A percentile compares a stretch with the other conserved stretches of the same genome.
Conservation (phyloP, 1,140 invertebrate genomes). For the Lepidurus couesii region DNA sequence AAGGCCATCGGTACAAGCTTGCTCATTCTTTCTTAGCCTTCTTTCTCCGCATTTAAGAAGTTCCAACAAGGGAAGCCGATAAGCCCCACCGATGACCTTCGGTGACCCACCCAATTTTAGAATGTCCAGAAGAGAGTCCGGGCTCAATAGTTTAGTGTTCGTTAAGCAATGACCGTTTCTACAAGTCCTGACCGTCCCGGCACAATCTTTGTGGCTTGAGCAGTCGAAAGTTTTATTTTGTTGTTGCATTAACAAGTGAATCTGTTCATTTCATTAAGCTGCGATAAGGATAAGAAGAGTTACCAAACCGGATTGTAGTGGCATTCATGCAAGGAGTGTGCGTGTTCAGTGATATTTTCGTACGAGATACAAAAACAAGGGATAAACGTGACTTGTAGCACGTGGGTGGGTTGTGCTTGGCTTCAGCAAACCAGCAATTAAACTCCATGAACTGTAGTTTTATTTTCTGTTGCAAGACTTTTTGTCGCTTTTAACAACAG, state of each 20-base stretch:
- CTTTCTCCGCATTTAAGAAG: not conserved
- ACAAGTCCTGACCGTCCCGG: not conserved
- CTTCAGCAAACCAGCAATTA: not conserved
- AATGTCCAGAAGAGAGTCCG: not conserved
- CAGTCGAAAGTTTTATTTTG: not conserved
- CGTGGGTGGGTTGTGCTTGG: not conserved
- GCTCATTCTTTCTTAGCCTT: not conserved
- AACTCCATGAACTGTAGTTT: not conserved
- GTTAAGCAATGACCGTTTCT: not conserved
- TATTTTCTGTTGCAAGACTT: not conserved
- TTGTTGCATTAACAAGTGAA: not conserved
- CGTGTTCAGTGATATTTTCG: slow-evolving; percentile 3
- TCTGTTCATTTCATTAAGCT: not conserved
- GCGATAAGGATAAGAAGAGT: too few relatives aligned
- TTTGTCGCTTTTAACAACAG: not conserved
- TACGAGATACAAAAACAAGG: not conserved
- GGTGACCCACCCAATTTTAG: slow-evolving; percentile 16
- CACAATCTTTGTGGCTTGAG: not conserved
- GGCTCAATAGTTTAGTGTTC: not conserved
- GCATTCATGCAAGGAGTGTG: not conserved
- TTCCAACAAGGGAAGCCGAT: not conserved
- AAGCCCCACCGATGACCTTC: not conserved
- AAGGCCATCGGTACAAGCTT: not conserved
- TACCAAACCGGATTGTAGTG: not conserved
- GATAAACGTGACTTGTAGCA: not conserved